These are phyloP conservation scores for Colletes collaris DNA, from an alignment of 2,888 invertebrate genomes.

Conservation along the genomic window DNA sequence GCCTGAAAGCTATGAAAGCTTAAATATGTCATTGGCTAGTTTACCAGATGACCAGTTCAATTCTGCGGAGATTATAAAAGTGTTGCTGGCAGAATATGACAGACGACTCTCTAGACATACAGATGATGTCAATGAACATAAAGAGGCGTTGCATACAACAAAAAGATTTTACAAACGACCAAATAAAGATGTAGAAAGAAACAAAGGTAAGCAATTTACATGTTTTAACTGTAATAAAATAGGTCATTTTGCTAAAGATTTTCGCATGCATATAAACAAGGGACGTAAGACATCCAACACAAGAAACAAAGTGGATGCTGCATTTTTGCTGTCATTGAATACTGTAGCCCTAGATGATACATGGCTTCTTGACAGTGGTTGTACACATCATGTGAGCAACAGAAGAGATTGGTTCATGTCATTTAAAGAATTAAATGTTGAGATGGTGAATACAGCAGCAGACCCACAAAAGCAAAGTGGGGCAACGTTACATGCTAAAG, in stretches of 20 bases:
- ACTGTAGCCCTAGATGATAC: neutral
- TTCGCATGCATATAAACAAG: neutral
- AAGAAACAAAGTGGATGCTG: neutral
- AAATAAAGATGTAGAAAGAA: neutral
- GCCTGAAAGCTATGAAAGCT: too few relatives aligned
- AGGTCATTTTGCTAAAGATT: too few relatives aligned
- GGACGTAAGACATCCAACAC: neutral
- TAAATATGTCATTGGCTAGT: too few relatives aligned
- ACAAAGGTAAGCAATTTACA: neutral
- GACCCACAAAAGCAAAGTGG: constrained; percentile 10
- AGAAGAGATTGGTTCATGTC: constrained; percentile 8
- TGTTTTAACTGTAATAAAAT: too few relatives aligned
- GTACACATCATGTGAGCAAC: constrained; percentile 15
- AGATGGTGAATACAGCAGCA: constrained; percentile 9
- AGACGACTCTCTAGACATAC: constrained; percentile 4
- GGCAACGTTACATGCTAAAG: constrained; percentile 11
- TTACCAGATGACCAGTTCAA: too few relatives aligned
- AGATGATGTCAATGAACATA: neutral
- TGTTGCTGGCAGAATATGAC: too few relatives aligned
- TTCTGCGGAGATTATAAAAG: too few relatives aligned
- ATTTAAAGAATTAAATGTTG: constrained; percentile 4
- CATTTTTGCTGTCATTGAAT: constrained; percentile 2
- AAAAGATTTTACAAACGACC: neutral
- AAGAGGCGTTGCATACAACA: neutral
- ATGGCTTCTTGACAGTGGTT: constrained; percentile 12